Evolutionary conservation across 1,140 invertebrate genomes (phyloP), one percentile per base, ranked within the genome.

Genomic region (Macrobrachium nipponense): DNA sequence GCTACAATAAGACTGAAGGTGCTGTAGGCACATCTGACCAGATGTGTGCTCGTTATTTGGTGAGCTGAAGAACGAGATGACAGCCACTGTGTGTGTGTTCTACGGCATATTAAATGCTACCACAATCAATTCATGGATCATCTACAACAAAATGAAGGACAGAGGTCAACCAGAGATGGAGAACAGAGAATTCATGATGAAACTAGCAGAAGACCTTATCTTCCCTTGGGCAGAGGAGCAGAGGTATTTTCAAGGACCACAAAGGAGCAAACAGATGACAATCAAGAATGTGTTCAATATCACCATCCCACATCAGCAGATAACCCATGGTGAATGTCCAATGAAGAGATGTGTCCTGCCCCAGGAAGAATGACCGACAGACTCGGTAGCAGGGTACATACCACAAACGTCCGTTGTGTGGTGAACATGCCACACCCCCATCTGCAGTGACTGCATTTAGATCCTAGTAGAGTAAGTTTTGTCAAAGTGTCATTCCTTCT

Each of bases 381-480:
- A 78, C 76, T 51, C 58, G 76, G 76, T 51, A 78, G 76, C 64
- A 78, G 58, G 60, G 76, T 78, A 78, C 58, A 78, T 14, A 78
- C 76, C 60, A 51, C 76, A 36, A 78, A 17, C n/a, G 76, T 51
- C 58, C 76, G 44, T 7, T 78, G 44, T 78, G 11, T 78, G 76
- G 76, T 78, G 44, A 78, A 5, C 76, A 78, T 51, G 76, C 43
- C 76, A 59, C 76, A 78, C 43, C 10, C 10, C 5, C 51, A 66
- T 66, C 64, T 66, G 64, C 64, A 66, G 64, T 66, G 17, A 17
- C 64, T 66, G 64, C 23, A 66, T 15, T 78, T 78, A 60, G 75
- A 60, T 78, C 76, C 76, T 78, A 78, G 15, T 78, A 58, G 60
- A 58, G 76, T 78, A 78, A 59, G 76, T 78, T 78, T 60, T 78